These are phyloP conservation scores for Myrmophylax atrothorax DNA, from an alignment of 2,113 vertebrate species.

Conservation along the genomic window DNA sequence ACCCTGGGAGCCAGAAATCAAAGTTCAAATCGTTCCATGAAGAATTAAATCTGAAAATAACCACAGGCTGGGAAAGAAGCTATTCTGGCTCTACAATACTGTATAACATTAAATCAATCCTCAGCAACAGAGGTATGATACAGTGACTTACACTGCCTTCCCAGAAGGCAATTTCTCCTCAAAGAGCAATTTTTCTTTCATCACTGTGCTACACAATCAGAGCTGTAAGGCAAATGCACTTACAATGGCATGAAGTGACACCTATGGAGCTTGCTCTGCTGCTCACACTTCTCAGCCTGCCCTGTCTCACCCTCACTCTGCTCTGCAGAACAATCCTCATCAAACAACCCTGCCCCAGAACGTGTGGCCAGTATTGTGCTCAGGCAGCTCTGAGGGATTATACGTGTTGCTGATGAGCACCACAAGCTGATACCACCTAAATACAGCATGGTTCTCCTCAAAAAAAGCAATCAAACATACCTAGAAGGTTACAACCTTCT, in stretches of 20 bases:
- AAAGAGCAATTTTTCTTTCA: background rate
- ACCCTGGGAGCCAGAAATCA: background rate
- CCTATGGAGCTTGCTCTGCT: background rate
- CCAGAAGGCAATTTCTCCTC: background rate
- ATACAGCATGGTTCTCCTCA: background rate
- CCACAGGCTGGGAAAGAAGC: background rate
- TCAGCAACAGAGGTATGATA: background rate
- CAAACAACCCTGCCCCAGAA: background rate
- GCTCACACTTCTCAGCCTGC: background rate
- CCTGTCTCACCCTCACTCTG: background rate
- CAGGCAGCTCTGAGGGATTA: background rate
- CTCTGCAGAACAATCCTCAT: background rate
- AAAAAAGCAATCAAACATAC: background rate
- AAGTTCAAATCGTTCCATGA: background rate
- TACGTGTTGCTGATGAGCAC: background rate
- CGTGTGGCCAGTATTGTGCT: rapidly evolving
- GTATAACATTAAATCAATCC: background rate
- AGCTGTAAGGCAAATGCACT: background rate
- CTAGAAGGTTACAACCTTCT: slow-evolving; percentile 1
- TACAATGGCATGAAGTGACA: background rate
- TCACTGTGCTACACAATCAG: rapidly evolving
- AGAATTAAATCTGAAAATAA: slow-evolving; percentile 14
- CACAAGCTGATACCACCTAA: background rate
- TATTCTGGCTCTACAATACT: background rate
- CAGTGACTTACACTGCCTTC: background rate